These are phyloP conservation scores for Pangasianodon gigas DNA, from an alignment of 2,113 vertebrate genomes.

Conservation along the genomic window DNA sequence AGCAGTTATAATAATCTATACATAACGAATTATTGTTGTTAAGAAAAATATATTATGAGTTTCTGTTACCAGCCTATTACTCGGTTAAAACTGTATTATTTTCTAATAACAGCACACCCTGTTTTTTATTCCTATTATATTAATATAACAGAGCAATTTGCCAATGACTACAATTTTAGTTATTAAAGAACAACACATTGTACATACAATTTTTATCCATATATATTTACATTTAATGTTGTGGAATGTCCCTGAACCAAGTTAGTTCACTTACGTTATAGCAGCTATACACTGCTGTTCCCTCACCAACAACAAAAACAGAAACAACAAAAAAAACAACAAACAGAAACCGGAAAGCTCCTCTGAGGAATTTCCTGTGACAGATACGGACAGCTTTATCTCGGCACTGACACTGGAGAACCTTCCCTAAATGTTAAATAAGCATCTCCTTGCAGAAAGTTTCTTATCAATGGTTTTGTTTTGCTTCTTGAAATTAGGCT, in stretches of 20 bases:
- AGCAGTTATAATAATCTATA: constrained; percentile 2
- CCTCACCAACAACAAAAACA: background rate
- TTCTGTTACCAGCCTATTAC: background rate
- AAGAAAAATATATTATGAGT: background rate
- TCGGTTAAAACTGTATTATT: background rate
- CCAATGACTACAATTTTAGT: background rate
- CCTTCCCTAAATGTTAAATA: background rate
- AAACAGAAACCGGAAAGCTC: background rate
- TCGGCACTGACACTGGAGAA: background rate
- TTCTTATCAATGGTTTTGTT: background rate
- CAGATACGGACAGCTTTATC: background rate
- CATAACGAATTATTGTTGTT: background rate
- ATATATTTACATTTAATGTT: background rate
- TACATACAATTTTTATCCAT: background rate
- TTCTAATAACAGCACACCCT: background rate
- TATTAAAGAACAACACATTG: background rate
- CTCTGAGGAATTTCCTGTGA: background rate
- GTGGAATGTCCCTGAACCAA: background rate
- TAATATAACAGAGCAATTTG: background rate
- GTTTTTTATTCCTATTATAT: background rate
- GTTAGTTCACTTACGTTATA: background rate
- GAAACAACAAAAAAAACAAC: background rate
- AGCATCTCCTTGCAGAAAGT: background rate
- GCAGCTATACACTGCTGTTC: background rate
- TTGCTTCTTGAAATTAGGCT: background rate